Evolutionary conservation across 2,888 invertebrate species (phyloP).

Genomic region (Leucophora obtusa): DNA sequence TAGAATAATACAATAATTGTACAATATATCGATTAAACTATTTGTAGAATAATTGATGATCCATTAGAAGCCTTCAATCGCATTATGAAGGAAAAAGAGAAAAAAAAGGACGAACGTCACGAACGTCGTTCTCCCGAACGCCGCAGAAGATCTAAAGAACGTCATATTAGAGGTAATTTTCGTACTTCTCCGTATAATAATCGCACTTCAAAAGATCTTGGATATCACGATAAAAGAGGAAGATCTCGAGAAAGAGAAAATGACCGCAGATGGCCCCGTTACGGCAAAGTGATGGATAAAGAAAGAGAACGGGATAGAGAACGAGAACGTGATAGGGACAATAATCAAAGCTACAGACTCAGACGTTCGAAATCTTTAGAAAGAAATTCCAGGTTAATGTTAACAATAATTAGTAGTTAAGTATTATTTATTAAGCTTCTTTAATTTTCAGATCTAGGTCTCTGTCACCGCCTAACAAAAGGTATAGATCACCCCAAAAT

Average conservation of each 20-base stretch:
- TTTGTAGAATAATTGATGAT: conserved; percentile 85
- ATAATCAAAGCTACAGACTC: conserved; percentile 64
- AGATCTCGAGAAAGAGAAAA: conserved; percentile 66
- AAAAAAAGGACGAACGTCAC: conserved; percentile 80
- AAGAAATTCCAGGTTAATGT: conserved; percentile 67
- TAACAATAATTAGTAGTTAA: not conserved
- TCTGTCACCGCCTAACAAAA: conserved; percentile 68
- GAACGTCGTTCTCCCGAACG: conserved; percentile 79
- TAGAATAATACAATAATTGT: not conserved
- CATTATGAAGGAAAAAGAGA: conserved; percentile 89
- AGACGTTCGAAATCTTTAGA: conserved; percentile 69
- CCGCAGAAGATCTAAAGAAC: conserved; percentile 76
- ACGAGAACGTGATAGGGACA: conserved; percentile 57
- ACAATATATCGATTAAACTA: not conserved
- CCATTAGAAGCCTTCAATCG: conserved; percentile 92
- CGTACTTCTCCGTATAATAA: conserved; percentile 71
- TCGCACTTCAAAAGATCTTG: conserved; percentile 65
- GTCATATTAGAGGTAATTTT: conserved; percentile 69
- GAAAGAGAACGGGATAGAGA: conserved; percentile 67
- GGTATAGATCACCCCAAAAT: conserved; percentile 69
- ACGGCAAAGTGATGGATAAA: conserved; percentile 58
- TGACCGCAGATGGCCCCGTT: conserved; percentile 59
- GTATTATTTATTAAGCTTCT: not conserved
- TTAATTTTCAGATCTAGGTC: conserved; percentile 69
- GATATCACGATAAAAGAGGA: conserved; percentile 67